Evolutionary conservation across 1,140 invertebrate genomes (phyloP), one percentile per base, ranked within the genome.

Genomic region (Rhopalosiphum maidis): DNA sequence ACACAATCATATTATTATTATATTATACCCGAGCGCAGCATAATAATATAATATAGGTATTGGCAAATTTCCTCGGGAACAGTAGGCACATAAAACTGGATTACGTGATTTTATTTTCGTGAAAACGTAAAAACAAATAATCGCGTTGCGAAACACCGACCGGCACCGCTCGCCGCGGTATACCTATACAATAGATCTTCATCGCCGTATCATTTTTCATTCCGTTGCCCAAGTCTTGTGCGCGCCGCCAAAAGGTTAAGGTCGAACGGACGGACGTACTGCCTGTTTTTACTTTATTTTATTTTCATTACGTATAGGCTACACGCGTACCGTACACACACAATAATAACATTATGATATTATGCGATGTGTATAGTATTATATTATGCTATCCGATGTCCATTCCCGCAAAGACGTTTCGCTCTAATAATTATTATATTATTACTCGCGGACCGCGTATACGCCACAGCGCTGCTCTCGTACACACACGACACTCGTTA

Each of bases 391-490:
- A 21, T 54, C 43, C 82, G 77, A 85, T 54, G 68, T 85, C 46
- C 91, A 35, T 91, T 54, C n/a, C 68, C 88, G 54, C 88, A 85
- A 54, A 92, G 91, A 54, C 48, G 91, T 92, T 85, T 54, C 91
- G 91, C 91, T 92, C 91, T 92, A 92, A 92, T 92, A 92, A 92
- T 92, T 85, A 41, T 60, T 54, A 43, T 88, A 51, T 48, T 87
- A 46, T 88, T 60, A 18, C 30, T n/a, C 55, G 55, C 46, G 9
- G 46, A 9, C 9, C 55, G 51, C 88, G 11, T 22, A 22, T 37
- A 90, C 25, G 11, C 37, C 51, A n/a, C 11, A 89, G 48, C 35
- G 21, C 46, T 11, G 88, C 46, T 21, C 43, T 48, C 23, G 11
- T 37, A 51, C 77, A 37, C 41, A 41, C 91, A 85, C 91, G 55